phyloP scores from a whole-genome alignment of 2,113 vertebrate genomes.

The Neodontobutis hainanensis region DNA sequence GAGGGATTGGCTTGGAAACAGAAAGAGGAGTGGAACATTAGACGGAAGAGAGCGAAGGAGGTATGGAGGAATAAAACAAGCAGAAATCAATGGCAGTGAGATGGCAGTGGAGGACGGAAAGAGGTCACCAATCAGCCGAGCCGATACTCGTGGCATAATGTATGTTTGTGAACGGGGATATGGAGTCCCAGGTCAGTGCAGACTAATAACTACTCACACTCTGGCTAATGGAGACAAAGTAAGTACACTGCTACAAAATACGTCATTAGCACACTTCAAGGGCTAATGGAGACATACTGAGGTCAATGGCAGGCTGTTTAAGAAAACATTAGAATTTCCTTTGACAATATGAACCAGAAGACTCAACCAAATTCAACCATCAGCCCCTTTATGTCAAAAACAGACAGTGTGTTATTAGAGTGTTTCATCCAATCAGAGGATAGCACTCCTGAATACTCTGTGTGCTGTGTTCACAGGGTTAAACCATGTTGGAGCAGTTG shows the following conservation, averaged over 20 bases:
- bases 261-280: conserved; percentile 61
- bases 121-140: conserved; percentile 73
- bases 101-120: conserved; percentile 72
- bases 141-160: conserved; percentile 59
- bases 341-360: conserved; percentile 33
- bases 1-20: neutral
- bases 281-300: conserved; percentile 67
- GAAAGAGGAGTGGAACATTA: conserved; percentile 40
- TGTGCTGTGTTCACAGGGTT: no score
- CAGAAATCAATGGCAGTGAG: conserved; percentile 69
- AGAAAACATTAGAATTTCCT: conserved; percentile 42
- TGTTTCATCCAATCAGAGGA: conserved; percentile 34
- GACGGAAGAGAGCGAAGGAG: conserved; percentile 44
- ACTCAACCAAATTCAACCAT: conserved; percentile 26
- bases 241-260: conserved; percentile 59
- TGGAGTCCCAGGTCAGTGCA: conserved; percentile 60
- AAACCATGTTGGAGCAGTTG: no score
- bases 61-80: conserved; percentile 52
- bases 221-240: conserved; percentile 75
- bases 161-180: conserved; percentile 10
- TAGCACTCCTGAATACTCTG: no score
- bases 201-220: conserved; percentile 73
- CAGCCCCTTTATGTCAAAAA: conserved; percentile 9
- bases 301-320: conserved; percentile 32
- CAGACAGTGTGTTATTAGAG: conserved; percentile 3